Base-by-base conservation (phyloP, 2,888 invertebrate species). In the Stenchaetothrips biformis region DNA sequence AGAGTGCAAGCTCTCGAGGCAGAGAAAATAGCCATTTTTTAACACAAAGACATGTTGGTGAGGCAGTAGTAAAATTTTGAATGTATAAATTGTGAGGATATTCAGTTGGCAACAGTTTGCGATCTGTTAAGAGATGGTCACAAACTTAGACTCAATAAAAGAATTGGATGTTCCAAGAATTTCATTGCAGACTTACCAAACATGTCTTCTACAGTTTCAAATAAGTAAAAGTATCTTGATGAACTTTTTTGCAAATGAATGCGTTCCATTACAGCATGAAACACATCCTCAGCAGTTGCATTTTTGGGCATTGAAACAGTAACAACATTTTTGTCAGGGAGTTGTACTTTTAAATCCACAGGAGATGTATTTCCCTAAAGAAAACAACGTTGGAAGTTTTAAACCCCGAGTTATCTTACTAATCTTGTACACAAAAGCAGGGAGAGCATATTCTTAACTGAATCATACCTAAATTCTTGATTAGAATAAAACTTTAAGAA, bases 11-110 rank as follows among this genome's bases (percentile, higher is more conserved):
- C 85, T 92, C 91, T 83, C 92, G 92, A 82, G 90, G 88, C 77
- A 93, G 88, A 77, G 92, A 92, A 88, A 97, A 97, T 82, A 96
- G 87, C 96, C 96, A 97, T 87, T 94, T 93, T 82, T 95, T 90
- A 78, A 99, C 89, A 82, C 94, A 91, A 78, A 99, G 90, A 86
- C 99, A 99, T 79, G 97, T 97, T 83, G 96, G 95, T 62, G 97
- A 96, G 59, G 99, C 98, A 16, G 99, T 99, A 83, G 97, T 97
- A 87, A 99, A 99, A 89, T 99, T 99, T 89, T 99, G 98, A 84
- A 99, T 97, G 89, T 99, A 99, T 83, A 99, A 90, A 85, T 97
- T 95, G 89, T 99, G 99, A 0, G 99, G 99, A 84, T 96, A 95
- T 89, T 99, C 99, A 86, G 94, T 93, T 0, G 95, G 92, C 84